Evolutionary conservation across 2,797 vertebrate genomes (phyloP), one percentile per base, ranked within the genome.

Genomic region (Dallia pectoralis): DNA sequence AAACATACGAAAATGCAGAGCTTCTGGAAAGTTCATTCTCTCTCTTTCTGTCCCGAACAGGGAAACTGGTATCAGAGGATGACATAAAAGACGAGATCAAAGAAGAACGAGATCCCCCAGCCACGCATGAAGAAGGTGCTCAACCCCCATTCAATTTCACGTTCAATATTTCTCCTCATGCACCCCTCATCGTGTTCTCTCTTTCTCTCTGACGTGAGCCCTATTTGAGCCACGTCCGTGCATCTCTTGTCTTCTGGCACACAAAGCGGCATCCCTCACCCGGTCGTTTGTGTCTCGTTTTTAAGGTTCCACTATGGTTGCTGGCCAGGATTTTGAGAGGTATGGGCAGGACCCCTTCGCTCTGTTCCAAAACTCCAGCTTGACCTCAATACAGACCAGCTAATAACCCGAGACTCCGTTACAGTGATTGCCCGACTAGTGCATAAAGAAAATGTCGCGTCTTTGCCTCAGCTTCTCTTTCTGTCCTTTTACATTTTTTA

Each of bases 21-120:
- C 4, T 6, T 4, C 53, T 27, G 22, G 53, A 59, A 59, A 25
- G 53, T 59, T 22, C 53, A 59, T 25, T 2, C 62, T 76, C 14
- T 19, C 0, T 32, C 30, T 69, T 25, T 30, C 16, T 32, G 33
- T 64, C 62, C n/a, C 74, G 40, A 74, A 30, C 73, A 99, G 97
- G 96, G 77, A 98, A 98, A 91, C 91, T 96, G 74, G 89, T 89
- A 79, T 92, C 93, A 0, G 96, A 97, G 84, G 96, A 98, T 72
- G 96, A 98, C 29, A 78, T 88, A 70, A 97, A 96, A 78, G 96
- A 97, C 53, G 97, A 98, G 81, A 90, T 96, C 85, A 96, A 95
- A 89, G 95, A 97, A 87, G 97, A 99, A 72, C 79, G 95, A 87
- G 96, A 97, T 84, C 92, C 94, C 6, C 95, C 96, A 63, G 86